Percentiles rank a stretch among this genome's conserved stretches.
Evolutionary conservation across 2,797 vertebrate species (phyloP).

Genomic region (Sciaenops ocellatus): DNA sequence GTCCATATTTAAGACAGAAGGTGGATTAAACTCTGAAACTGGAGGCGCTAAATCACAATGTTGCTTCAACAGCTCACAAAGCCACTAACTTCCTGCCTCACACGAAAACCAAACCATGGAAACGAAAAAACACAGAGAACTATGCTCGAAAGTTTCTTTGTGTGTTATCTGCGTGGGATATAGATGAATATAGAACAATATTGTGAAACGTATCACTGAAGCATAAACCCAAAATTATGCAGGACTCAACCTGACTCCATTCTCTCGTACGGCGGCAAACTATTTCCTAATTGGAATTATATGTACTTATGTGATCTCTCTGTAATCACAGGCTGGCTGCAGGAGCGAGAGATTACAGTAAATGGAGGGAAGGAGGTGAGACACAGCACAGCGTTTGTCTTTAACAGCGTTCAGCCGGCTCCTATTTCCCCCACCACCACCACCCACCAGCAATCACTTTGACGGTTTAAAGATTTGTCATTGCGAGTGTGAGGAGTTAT

Average conservation of each 20-base stretch:
- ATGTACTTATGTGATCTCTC: slow-evolving; percentile 33
- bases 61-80: slow-evolving; percentile 30
- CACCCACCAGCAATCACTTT: slow-evolving; percentile 1
- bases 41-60: too few species aligned
- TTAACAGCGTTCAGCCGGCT: slow-evolving; percentile 11
- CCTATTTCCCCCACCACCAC: slow-evolving; percentile 5
- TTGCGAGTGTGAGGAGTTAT: slow-evolving; percentile 16
- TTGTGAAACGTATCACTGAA: slow-evolving; percentile 27
- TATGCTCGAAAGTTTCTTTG: neutral
- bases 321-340: slow-evolving; percentile 54
- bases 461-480: slow-evolving; percentile 30
- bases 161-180: neutral
- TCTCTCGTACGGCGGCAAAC: slow-evolving; percentile 7
- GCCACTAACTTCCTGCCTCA: neutral
- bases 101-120: slow-evolving; percentile 5
- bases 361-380: slow-evolving; percentile 23
- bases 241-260: slow-evolving; percentile 38
- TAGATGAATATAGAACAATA: slow-evolving; percentile 4
- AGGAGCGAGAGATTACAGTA: slow-evolving; percentile 36
- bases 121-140: neutral
- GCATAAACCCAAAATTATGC: slow-evolving; percentile 47
- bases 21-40: too few species aligned
- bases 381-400: slow-evolving; percentile 18
- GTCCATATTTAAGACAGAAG: too few species aligned
- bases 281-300: slow-evolving; percentile 57